Percentiles rank a stretch among this genome's conserved stretches.
Evolutionary conservation across 2,797 vertebrate genomes (phyloP).

Genomic region (Emydoidea blandingii): DNA sequence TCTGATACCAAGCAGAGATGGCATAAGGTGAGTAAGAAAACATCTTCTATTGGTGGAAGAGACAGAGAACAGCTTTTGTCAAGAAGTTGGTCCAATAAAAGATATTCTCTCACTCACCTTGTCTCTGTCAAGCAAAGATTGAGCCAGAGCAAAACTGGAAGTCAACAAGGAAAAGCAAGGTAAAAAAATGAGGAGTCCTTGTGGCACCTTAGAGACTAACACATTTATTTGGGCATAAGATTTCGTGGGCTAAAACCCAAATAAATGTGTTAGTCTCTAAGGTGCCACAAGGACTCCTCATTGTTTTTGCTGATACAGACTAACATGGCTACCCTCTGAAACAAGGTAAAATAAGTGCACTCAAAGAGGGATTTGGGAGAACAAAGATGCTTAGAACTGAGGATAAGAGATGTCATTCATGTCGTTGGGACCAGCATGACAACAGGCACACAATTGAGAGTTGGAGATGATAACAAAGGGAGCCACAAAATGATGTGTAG

Average conservation of each 20-base stretch:
- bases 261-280: too few relatives aligned
- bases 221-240: too few relatives aligned
- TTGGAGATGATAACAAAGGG: not conserved
- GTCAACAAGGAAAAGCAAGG: not conserved
- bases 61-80: not conserved
- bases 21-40: not conserved
- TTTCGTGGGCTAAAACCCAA: too few relatives aligned
- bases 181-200: not conserved
- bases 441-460: not conserved
- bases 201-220: too few relatives aligned
- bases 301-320: too few relatives aligned
- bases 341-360: not conserved
- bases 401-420: not conserved
- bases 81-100: not conserved
- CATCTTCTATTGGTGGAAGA: not conserved
- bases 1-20: not conserved
- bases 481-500: not conserved
- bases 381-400: not conserved
- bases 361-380: conserved; percentile 7
- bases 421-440: fast-evolving
- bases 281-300: too few relatives aligned
- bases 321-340: too few relatives aligned
- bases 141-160: not conserved
- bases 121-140: not conserved
- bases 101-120: not conserved